Evolutionary conservation across 2,888 invertebrate species (phyloP), one percentile per base, ranked within the genome.

Genomic region (Drosophila yooni): DNA sequence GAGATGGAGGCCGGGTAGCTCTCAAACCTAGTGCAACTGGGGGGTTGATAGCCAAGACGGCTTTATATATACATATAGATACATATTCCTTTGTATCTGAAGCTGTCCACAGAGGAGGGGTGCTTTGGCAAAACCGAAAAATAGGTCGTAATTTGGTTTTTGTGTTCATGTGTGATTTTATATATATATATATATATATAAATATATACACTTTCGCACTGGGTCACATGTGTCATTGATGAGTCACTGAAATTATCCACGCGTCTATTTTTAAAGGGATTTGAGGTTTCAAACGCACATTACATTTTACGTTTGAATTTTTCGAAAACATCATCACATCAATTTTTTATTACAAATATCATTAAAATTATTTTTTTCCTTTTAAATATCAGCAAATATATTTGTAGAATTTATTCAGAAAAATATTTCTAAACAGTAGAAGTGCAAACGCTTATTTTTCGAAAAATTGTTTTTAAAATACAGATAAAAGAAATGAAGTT

Each of bases 181-280:
- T 70, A 57, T 43, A 15, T n/a, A 15, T 18, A 21, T 21, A 43
- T 5, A 10, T 21, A n/a, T n/a, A n/a, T n/a, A n/a, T n/a, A n/a
- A n/a, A 13, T 11, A 43, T 11, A 21, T 43, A 21, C 79, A 71
- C 53, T 48, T 56, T 57, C 31, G 57, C 54, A 33, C 62, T 68
- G 73, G 84, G 82, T 76, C 87, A 88, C 87, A 87, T 84, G 89
- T 89, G 89, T 59, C 75, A 73, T 80, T 84, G 88, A 87, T 89
- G 87, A 89, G 83, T 82, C 82, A 81, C 69, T 56, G 52, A 46
- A 58, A 61, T 68, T 57, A 27, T 57, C 40, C 62, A 67, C 63
- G 61, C 62, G 40, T 57, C 33, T 38, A 29, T 15, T 38, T 29
- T 29, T 5, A 29, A 40, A 33, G 21, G 29, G 1, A 18, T n/a